Conservation (phyloP, 2,888 invertebrate genomes). For the Agrotis clavis region DNA sequence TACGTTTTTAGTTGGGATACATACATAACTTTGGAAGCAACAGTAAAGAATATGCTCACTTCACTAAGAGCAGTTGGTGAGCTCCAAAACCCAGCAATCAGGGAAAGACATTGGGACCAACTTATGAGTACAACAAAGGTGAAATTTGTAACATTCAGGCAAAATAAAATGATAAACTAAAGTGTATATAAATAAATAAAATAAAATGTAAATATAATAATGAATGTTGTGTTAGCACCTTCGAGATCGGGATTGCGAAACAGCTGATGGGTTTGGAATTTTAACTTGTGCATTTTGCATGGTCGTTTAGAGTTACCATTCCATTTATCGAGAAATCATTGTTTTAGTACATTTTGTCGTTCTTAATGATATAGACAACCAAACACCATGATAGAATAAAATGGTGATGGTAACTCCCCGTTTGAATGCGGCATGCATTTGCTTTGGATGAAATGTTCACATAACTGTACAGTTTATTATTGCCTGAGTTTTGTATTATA, state of each 20-base stretch:
- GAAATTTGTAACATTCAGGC: conserved; percentile 64
- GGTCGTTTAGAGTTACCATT: conserved; percentile 59
- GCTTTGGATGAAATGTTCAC: conserved; percentile 67
- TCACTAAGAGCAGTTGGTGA: conserved; percentile 98
- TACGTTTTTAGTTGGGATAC: conserved; percentile 94
- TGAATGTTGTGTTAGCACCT: conserved; percentile 71
- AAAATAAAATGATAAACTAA: conserved; percentile 60
- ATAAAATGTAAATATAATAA: conserved; percentile 70
- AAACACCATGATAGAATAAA: background rate
- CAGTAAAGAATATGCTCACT: conserved; percentile 98
- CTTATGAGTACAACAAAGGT: conserved; percentile 99
- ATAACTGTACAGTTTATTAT: conserved; percentile 57
- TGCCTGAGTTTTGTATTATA: conserved; percentile 73
- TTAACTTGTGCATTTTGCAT: conserved; percentile 73
- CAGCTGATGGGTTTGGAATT: conserved; percentile 70
- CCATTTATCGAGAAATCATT: conserved; percentile 25
- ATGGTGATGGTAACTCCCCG: conserved; percentile 53
- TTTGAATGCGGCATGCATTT: conserved; percentile 66
- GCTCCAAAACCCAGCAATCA: conserved; percentile 98
- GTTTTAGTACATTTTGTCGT: background rate
- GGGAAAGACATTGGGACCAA: conserved; percentile 99
- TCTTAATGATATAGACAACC: background rate
- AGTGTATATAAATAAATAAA: conserved; percentile 74
- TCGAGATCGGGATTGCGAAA: conserved; percentile 54
- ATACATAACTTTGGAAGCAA: conserved; percentile 96